Base-by-base conservation (phyloP, 2,797 vertebrate species). In the Parauchenoglanis punctatus region DNA sequence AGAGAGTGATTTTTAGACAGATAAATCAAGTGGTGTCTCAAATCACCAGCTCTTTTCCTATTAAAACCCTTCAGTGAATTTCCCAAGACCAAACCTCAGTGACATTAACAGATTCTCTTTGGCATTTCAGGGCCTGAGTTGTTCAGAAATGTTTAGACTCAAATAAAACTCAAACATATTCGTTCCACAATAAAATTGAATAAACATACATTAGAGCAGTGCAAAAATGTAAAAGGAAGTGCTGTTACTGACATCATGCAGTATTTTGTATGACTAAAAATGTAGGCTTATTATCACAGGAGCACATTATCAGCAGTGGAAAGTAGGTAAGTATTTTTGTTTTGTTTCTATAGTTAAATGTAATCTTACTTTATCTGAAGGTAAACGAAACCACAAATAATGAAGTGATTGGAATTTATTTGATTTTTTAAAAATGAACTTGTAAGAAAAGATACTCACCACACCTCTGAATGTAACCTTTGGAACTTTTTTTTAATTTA, bases 91-190 rank as follows among this genome's bases (percentile, higher is more conserved):
- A 86, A 67, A 61, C 78, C n/a, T 46, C 15, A 23, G 15, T 31
- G 59, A 76, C 44, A 63, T 78, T 85, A 88, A 76, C 49, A 83
- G 85, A 77, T 59, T 63, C 58, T 89, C 68, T 86, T 25, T 80
- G 56, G 80, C 56, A 49, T 82, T 81, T 52, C 40, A 35, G 80
- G 25, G 40, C n/a, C 63, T 18, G 81, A 83, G 7, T 11, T 86
- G 23, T 49, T 81, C n/a, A 40, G 59, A 73, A 72, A 54, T 77
- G 13, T 18, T 77, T 77, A n/a, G 46, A 13, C 49, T 77, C 2
- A 58, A 12, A n/a, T 23, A 20, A 20, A 80, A 58, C 8, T 80
- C 17, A 80, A 40, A 28, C 7, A 56, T 54, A 8, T 25, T 20
- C 20, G 0, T 35, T 31, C 76, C 17, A 56, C 28, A 78, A 56